A percentile compares a stretch with the other conserved stretches of the same genome.
phyloP scores from a whole-genome alignment of 2,888 invertebrate species.

The Galerucella calmariensis region DNA sequence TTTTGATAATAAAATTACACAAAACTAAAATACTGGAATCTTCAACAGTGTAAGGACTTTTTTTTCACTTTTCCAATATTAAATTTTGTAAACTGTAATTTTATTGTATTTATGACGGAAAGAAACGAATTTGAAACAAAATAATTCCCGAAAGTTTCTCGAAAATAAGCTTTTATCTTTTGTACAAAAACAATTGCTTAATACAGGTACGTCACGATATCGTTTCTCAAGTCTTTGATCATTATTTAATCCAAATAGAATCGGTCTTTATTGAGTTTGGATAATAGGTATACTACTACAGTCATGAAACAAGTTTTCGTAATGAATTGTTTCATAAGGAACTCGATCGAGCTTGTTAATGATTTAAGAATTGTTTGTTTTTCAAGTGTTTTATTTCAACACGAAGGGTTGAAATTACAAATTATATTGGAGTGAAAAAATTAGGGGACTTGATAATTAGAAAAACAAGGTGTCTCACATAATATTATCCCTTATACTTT shows the following conservation, averaged over 20 bases:
- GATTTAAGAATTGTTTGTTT: too few relatives aligned
- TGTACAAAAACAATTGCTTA: slow-evolving; percentile 9
- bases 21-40: not conserved
- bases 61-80: not conserved
- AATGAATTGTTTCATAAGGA: too few relatives aligned
- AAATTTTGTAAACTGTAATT: not conserved
- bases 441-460: too few relatives aligned
- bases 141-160: not conserved
- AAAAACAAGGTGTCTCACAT: too few relatives aligned
- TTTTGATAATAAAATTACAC: too few relatives aligned
- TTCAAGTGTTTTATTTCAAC: too few relatives aligned
- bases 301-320: too few relatives aligned
- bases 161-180: slow-evolving; percentile 2
- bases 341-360: too few relatives aligned
- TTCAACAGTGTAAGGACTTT: not conserved
- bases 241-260: slow-evolving; percentile 6
- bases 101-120: not conserved
- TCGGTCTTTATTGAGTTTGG: not conserved
- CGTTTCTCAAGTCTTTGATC: slow-evolving; percentile 12
- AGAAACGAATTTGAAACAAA: not conserved
- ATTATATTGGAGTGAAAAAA: too few relatives aligned
- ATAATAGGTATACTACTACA: too few relatives aligned
- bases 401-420: too few relatives aligned
- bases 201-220: slow-evolving; percentile 4
- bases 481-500: too few relatives aligned